Conservation (phyloP, 2,888 invertebrate genomes). For the Sialis lutaria region DNA sequence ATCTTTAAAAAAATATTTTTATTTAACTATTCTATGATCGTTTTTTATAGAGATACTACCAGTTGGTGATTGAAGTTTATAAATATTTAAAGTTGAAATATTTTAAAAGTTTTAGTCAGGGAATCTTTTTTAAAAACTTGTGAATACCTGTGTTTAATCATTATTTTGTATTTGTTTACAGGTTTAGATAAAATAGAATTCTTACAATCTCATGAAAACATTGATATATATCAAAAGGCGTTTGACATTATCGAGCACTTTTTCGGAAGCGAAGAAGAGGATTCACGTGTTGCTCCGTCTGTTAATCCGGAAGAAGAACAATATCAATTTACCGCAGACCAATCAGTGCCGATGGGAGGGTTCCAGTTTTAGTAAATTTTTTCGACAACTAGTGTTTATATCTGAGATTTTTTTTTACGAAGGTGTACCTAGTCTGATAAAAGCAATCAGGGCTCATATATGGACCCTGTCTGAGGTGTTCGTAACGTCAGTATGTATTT, state of each 20-base stretch:
- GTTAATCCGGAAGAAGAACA: conserved; percentile 54
- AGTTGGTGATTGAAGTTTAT: background rate
- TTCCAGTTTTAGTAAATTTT: conserved; percentile 56
- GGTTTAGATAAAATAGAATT: conserved; percentile 97
- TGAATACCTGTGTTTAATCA: background rate
- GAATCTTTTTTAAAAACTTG: background rate
- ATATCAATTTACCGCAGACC: conserved; percentile 54
- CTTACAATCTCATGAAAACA: conserved; percentile 90
- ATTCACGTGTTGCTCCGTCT: conserved; percentile 58
- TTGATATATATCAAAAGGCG: conserved; percentile 93
- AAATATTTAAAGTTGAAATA: background rate
- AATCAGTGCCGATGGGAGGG: conserved; percentile 58
- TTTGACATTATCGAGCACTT: conserved; percentile 93
- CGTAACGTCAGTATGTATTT: too few species aligned
- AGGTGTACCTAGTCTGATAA: too few species aligned
- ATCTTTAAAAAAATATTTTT: too few species aligned
- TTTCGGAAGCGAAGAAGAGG: conserved; percentile 83
- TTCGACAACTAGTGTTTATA: background rate
- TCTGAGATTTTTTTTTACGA: background rate
- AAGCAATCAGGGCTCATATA: too few species aligned
- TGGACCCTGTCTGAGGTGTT: too few species aligned
- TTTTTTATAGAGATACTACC: too few species aligned
- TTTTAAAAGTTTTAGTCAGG: background rate
- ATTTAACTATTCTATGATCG: too few species aligned
- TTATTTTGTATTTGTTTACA: conserved; percentile 23